Conservation (phyloP, 2,888 invertebrate species). For the Macrophya alboannulata region DNA sequence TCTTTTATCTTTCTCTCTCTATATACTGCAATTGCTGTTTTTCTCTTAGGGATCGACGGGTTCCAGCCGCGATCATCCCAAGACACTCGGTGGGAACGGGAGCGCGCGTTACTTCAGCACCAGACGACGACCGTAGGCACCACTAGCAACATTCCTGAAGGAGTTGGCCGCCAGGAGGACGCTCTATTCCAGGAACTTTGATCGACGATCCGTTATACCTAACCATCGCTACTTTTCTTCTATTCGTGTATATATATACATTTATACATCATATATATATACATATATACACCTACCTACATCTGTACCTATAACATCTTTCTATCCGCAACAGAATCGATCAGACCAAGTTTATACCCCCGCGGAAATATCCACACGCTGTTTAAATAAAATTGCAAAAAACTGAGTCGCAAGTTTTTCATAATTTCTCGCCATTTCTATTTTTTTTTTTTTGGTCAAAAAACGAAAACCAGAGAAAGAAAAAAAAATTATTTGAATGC, state of each 20-base stretch:
- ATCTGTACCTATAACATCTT: not conserved
- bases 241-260: not conserved
- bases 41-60: conserved; percentile 2
- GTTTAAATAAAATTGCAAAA: too few species aligned
- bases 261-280: not conserved
- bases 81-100: conserved; percentile 49
- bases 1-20: not conserved
- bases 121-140: not conserved
- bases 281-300: not conserved
- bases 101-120: conserved; percentile 6
- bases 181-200: conserved; percentile 73
- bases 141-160: conserved; percentile 70
- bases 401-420: not conserved
- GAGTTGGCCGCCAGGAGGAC: conserved; percentile 72
- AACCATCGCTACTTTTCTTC: conserved; percentile 67
- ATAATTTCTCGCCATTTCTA: too few species aligned
- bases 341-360: not conserved
- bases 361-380: too few species aligned
- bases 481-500: not conserved
- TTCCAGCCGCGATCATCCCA: conserved; percentile 2
- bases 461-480: too few species aligned
- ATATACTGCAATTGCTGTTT: not conserved
- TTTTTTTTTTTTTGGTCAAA: too few species aligned
- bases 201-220: conserved; percentile 70
- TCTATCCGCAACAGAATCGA: conserved; percentile 25